These are phyloP conservation scores for Acanthosepion lycidas DNA, from an alignment of 2,888 invertebrate species.

Conservation along the genomic window DNA sequence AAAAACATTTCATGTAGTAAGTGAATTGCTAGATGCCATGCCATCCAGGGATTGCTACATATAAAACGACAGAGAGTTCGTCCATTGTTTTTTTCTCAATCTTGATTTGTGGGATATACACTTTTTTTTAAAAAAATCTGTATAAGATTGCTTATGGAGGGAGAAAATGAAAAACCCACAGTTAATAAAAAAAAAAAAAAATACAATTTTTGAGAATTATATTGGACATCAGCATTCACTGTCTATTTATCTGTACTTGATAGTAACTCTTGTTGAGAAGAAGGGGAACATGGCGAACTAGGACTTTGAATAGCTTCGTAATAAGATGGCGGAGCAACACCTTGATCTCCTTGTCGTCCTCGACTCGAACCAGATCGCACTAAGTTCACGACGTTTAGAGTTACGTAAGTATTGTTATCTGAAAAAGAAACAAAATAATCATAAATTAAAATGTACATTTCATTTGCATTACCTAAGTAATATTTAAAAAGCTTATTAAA, in stretches of 20 bases:
- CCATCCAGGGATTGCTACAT: neutral
- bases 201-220: too few relatives aligned
- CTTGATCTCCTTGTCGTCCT: conserved; percentile 38
- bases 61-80: neutral
- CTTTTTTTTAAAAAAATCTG: neutral
- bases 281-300: conserved; percentile 36
- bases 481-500: neutral
- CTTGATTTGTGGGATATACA: conserved; percentile 20
- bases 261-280: conserved; percentile 41
- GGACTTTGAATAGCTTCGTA: conserved; percentile 45
- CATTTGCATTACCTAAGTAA: neutral
- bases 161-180: conserved; percentile 33
- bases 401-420: conserved; percentile 45
- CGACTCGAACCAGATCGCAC: conserved; percentile 38
- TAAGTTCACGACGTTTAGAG: conserved; percentile 41
- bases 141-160: neutral
- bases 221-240: neutral
- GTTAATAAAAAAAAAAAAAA: too few relatives aligned
- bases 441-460: neutral
- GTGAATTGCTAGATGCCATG: neutral
- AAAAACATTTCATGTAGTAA: neutral
- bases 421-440: neutral
- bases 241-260: conserved; percentile 44
- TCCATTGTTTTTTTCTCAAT: neutral
- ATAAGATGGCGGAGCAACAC: conserved; percentile 37